Evolutionary conservation across 2,113 vertebrate species (phyloP).

Genomic region (Cololabis saira): DNA sequence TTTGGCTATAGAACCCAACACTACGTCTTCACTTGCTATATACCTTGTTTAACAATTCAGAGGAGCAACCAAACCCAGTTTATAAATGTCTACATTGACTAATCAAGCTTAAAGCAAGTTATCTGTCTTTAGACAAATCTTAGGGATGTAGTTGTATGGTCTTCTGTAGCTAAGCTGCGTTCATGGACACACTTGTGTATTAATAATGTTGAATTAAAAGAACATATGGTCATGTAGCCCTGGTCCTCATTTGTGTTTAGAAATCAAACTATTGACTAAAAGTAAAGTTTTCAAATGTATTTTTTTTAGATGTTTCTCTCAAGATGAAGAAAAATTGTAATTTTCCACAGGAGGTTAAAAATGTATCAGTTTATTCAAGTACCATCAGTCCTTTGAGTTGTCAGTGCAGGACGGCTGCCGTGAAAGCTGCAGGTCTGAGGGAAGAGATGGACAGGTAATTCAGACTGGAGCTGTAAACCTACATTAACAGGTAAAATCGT

Average conservation of each 20-base stretch:
- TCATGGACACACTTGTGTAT: conserved; percentile 67
- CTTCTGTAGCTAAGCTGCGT: conserved; percentile 64
- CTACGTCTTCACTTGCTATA: conserved; percentile 50
- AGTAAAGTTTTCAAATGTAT: too few relatives aligned
- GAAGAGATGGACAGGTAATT: neutral
- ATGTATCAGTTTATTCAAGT: neutral
- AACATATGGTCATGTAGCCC: conserved; percentile 45
- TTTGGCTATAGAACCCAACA: conserved; percentile 50
- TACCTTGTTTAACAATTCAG: conserved; percentile 46
- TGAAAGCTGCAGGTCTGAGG: conserved; percentile 61
- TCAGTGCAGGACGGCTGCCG: conserved; percentile 7
- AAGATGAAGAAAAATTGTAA: neutral
- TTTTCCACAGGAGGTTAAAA: neutral
- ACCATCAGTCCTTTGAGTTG: conserved; percentile 15
- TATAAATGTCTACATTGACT: conserved; percentile 43
- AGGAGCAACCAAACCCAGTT: conserved; percentile 45
- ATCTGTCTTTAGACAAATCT: conserved; percentile 47
- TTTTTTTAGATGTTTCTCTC: too few relatives aligned
- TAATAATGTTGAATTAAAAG: conserved; percentile 68
- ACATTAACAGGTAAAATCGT: too few relatives aligned
- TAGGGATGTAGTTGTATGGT: conserved; percentile 57
- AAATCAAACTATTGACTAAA: too few relatives aligned
- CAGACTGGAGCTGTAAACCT: neutral
- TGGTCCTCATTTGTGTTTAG: conserved; percentile 18
- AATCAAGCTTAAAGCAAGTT: conserved; percentile 36